phyloP scores from a whole-genome alignment of 2,113 vertebrate species.

The Cisticola juncidis region DNA sequence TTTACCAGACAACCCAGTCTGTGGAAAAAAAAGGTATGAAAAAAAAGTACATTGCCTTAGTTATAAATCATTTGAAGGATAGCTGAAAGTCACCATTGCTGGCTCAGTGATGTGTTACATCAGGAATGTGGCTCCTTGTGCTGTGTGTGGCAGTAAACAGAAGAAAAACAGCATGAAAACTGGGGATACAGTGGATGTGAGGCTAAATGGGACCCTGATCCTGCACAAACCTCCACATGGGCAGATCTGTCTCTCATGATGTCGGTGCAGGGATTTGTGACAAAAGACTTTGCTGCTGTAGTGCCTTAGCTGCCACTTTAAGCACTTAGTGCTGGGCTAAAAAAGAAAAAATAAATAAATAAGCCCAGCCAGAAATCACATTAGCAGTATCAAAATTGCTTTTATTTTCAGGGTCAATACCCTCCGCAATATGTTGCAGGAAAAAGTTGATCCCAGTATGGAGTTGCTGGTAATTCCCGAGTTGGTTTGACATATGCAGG shows the following conservation, averaged over 20 bases:
- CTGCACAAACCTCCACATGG: neutral
- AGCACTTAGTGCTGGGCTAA: neutral
- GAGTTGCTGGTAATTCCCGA: constrained; percentile 28
- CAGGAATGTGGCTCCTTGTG: neutral
- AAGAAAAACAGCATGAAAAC: neutral
- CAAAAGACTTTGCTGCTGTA: neutral
- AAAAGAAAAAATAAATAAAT: neutral
- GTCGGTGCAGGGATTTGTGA: neutral
- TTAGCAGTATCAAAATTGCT: constrained; percentile 21
- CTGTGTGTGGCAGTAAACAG: neutral
- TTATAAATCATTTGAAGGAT: neutral
- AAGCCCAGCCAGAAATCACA: neutral
- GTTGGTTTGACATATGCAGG: neutral
- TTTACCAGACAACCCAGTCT: neutral
- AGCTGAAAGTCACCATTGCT: neutral
- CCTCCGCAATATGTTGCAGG: neutral
- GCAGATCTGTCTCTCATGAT: neutral
- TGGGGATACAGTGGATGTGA: neutral
- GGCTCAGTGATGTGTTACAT: neutral
- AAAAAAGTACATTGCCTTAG: neutral
- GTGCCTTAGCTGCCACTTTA: neutral
- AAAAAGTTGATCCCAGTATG: constrained; percentile 9
- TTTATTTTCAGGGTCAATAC: constrained; percentile 17
- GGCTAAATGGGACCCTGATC: neutral
- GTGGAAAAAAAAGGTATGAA: neutral